Evolutionary conservation across 2,888 invertebrate species (phyloP).

Genomic region (Griposia aprilina): DNA sequence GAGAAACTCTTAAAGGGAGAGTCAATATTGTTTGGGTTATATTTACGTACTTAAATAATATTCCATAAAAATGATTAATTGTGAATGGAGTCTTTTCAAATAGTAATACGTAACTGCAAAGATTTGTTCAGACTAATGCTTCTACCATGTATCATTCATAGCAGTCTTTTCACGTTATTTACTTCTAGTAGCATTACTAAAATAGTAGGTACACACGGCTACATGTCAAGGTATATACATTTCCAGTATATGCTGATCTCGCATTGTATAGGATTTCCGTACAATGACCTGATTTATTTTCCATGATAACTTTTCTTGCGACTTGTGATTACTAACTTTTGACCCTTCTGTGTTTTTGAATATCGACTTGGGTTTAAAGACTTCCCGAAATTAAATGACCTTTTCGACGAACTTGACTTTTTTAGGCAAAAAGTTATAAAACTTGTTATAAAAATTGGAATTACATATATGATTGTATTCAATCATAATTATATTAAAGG

Average conservation of each 20-base stretch:
- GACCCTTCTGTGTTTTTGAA: background rate
- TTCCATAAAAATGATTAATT: background rate
- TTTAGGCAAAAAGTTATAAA: background rate
- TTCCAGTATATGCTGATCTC: too few relatives aligned
- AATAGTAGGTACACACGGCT: background rate
- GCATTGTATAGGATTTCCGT: too few relatives aligned
- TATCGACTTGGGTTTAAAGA: too few relatives aligned
- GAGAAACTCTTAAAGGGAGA: background rate
- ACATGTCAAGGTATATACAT: too few relatives aligned
- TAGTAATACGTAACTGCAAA: too few relatives aligned
- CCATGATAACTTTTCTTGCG: background rate
- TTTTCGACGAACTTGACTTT: background rate
- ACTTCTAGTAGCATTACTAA: background rate
- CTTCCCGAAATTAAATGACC: background rate
- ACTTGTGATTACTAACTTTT: background rate
- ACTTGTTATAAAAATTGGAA: background rate
- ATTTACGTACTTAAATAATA: background rate
- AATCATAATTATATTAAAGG: background rate
- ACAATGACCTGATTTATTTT: background rate
- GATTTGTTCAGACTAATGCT: conserved; percentile 8
- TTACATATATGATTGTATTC: background rate
- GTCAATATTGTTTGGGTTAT: background rate
- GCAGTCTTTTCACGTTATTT: background rate
- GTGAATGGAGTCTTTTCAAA: background rate
- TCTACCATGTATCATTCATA: background rate